A percentile compares a stretch with the other conserved stretches of the same genome.
These are phyloP conservation scores for Cyphomyrus discorhynchus DNA, from an alignment of 2,113 vertebrate genomes.

Conservation along the genomic window DNA sequence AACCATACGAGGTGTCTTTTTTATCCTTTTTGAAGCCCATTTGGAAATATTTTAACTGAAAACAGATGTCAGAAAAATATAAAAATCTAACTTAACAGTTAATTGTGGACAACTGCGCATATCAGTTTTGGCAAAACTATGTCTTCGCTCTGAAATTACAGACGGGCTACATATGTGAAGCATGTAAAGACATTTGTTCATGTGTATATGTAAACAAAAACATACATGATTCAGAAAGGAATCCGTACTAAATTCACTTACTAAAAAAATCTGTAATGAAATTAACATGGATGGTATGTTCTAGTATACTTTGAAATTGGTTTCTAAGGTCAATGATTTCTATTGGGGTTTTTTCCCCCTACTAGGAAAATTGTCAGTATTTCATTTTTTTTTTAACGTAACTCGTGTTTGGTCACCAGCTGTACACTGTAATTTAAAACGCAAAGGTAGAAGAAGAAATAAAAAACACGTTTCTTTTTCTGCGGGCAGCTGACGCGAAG, in stretches of 20 bases:
- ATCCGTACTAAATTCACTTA: not conserved
- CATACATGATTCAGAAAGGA: not conserved
- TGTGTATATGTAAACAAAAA: conserved; percentile 3
- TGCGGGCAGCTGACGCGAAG: conserved; percentile 50
- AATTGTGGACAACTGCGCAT: conserved; percentile 15
- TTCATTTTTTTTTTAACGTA: not conserved
- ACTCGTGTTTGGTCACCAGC: conserved; percentile 30
- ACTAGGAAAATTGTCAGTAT: not conserved
- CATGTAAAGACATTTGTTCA: not conserved
- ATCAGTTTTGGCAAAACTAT: not conserved
- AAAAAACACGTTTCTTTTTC: conserved; percentile 40
- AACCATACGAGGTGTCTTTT: conserved; percentile 29
- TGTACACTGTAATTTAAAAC: conserved; percentile 34
- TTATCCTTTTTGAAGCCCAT: conserved; percentile 30
- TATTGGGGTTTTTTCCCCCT: not conserved
- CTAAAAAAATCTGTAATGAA: not conserved
- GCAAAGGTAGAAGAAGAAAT: conserved; percentile 27
- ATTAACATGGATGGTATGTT: not conserved
- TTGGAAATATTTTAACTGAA: conserved; percentile 32
- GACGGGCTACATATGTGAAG: not conserved
- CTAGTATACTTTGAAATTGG: not conserved
- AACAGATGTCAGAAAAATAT: conserved; percentile 25
- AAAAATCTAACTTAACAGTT: conserved; percentile 25
- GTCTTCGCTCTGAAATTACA: not conserved
- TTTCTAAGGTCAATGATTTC: not conserved